Evolutionary conservation across 2,797 vertebrate species (phyloP).

Genomic region (Enteromius mattozi): DNA sequence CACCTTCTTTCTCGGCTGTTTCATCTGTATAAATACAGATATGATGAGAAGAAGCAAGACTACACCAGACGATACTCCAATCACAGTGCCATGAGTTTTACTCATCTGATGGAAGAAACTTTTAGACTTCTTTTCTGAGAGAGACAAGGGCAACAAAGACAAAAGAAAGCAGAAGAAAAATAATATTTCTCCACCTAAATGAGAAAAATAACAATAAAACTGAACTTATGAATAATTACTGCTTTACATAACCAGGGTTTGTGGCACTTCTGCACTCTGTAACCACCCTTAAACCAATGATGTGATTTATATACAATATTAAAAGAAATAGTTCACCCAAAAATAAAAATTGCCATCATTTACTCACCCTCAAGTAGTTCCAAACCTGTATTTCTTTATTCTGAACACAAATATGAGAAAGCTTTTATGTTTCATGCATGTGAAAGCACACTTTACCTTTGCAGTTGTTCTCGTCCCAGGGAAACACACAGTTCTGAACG

Average conservation of each 20-base stretch:
- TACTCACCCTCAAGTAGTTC: too few species aligned
- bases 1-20: constrained; percentile 95
- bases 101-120: constrained; percentile 89
- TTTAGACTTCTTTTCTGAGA: constrained; percentile 86
- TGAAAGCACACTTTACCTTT: constrained; percentile 82
- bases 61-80: constrained; percentile 88
- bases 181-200: background rate
- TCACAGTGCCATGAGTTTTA: constrained; percentile 89
- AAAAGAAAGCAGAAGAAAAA: background rate
- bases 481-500: constrained; percentile 95
- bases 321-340: too few species aligned
- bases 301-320: background rate
- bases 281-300: background rate
- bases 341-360: too few species aligned
- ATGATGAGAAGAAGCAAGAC: constrained; percentile 91
- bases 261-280: background rate
- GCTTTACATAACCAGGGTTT: background rate
- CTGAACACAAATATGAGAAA: too few species aligned
- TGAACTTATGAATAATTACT: background rate
- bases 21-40: constrained; percentile 92
- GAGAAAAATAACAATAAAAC: background rate
- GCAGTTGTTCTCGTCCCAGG: constrained; percentile 97
- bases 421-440: too few species aligned
- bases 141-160: background rate
- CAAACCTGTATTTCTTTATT: too few species aligned